A percentile compares a stretch with the other conserved stretches of the same genome.
Evolutionary conservation across 2,113 vertebrate genomes (phyloP).

Genomic region (Tapirus terrestris): DNA sequence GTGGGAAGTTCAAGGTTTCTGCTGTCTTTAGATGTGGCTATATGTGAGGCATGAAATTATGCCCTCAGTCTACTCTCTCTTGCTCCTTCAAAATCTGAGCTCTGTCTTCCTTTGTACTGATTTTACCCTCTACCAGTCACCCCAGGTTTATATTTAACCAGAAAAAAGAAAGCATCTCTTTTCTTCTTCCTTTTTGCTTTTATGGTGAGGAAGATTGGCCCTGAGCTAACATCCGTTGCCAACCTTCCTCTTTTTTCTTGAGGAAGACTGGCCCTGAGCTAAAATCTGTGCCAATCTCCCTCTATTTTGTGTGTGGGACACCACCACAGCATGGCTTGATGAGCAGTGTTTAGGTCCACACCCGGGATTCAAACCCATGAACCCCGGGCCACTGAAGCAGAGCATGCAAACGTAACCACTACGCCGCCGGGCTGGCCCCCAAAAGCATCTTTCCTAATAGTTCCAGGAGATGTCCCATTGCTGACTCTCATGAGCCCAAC

Average conservation of each 20-base stretch:
- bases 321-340: no score
- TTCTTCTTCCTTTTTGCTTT: neutral
- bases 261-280: no score
- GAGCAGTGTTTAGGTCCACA: no score
- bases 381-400: no score
- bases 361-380: no score
- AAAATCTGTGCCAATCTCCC: no score
- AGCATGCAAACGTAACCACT: no score
- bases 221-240: no score
- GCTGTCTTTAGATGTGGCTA: neutral
- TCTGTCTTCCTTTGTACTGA: neutral
- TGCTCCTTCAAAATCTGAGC: neutral
- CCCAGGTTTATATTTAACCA: slow-evolving; percentile 12
- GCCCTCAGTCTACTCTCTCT: neutral
- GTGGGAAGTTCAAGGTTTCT: neutral
- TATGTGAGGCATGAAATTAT: neutral
- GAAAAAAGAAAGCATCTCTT: neutral
- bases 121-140: neutral
- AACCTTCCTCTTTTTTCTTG: no score
- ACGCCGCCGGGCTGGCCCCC: no score
- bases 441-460: neutral
- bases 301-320: no score
- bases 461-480: neutral
- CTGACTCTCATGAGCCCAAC: neutral
- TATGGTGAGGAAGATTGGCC: no score